Evolutionary conservation across 2,888 invertebrate genomes (phyloP).

Genomic region (Phyllotreta cruciferae): DNA sequence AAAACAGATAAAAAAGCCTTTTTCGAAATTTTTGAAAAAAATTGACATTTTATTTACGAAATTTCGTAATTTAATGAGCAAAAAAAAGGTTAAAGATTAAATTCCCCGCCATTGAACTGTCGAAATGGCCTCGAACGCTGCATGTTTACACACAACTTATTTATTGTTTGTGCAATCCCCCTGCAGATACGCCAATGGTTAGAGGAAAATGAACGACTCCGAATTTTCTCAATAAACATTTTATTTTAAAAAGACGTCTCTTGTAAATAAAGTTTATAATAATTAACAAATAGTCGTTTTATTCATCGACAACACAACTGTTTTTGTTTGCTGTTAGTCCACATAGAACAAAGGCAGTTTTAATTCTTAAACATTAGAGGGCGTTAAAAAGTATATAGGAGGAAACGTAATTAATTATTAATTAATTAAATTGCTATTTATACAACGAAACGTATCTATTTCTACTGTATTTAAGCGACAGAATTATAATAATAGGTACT

Average conservation of each 20-base stretch:
- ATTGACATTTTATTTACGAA: neutral
- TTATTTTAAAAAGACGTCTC: constrained; percentile 7
- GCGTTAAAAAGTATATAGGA: neutral
- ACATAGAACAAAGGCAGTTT: constrained; percentile 19
- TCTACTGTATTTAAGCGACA: too few species aligned
- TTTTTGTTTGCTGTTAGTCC: neutral
- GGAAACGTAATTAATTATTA: constrained; percentile 2
- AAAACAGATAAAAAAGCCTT: neutral
- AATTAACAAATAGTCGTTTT: constrained; percentile 26
- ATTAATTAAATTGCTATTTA: neutral
- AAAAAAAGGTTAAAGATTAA: too few species aligned
- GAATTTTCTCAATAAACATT: neutral
- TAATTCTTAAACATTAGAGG: neutral
- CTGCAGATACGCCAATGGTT: too few species aligned
- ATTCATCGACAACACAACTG: constrained; percentile 17
- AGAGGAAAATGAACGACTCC: neutral
- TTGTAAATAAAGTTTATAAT: constrained; percentile 28
- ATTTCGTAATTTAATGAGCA: too few species aligned
- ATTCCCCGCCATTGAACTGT: too few species aligned
- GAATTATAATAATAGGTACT: neutral
- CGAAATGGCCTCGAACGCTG: too few species aligned
- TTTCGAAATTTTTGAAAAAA: neutral
- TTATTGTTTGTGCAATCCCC: too few species aligned
- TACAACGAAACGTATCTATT: too few species aligned
- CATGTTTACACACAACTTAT: too few species aligned